phyloP scores from a whole-genome alignment of 2,888 invertebrate species.

The Crepidodera aurea region DNA sequence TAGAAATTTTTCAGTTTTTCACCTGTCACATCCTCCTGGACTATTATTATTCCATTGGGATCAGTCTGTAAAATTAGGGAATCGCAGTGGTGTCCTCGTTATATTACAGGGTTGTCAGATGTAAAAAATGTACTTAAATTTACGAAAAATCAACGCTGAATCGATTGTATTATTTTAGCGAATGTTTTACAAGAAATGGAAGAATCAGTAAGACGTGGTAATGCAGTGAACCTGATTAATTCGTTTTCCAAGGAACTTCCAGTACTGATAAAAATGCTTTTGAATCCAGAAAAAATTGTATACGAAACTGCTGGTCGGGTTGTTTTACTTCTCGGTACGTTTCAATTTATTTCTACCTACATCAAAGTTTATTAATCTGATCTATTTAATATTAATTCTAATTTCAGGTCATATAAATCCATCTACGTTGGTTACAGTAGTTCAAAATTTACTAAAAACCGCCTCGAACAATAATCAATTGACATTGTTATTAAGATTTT shows the following conservation, averaged over 20 bases:
- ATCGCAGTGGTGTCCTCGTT: no score
- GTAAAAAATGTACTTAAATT: no score
- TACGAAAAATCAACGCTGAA: no score
- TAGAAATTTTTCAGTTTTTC: no score
- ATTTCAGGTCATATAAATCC: constrained; percentile 67
- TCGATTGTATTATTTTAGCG: constrained; percentile 60
- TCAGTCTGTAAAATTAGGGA: no score
- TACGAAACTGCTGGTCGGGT: constrained; percentile 70
- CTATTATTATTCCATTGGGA: no score
- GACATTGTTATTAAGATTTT: constrained; percentile 69
- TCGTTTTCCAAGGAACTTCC: constrained; percentile 66
- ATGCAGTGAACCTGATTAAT: constrained; percentile 63
- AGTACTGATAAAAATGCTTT: constrained; percentile 66
- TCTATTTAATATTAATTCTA: no score
- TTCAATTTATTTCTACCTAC: no score
- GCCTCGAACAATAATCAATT: constrained; percentile 68
- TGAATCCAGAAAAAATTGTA: constrained; percentile 65
- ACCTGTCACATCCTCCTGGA: no score
- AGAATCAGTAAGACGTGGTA: constrained; percentile 61
- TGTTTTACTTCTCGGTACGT: constrained; percentile 65
- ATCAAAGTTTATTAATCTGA: background rate
- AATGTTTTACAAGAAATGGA: constrained; percentile 71
- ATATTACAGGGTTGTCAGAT: no score
- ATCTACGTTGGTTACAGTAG: constrained; percentile 69
- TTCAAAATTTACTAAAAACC: constrained; percentile 69